Base-by-base conservation (phyloP, 2,888 invertebrate genomes). In the Heliothis peltigera region DNA sequence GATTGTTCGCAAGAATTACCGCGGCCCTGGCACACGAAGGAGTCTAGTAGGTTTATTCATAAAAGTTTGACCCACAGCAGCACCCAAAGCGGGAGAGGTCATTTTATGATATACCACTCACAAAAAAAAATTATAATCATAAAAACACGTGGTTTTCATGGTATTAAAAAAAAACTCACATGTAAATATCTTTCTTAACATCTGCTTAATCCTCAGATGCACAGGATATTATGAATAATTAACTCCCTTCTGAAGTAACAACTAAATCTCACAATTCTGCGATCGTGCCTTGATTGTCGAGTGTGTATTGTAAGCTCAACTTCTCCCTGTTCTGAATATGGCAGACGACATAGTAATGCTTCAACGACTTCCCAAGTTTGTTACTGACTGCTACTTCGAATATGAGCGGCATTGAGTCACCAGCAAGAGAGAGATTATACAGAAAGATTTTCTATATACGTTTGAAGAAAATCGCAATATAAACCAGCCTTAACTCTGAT, bases 401-500 rank as follows among this genome's bases (percentile, higher is more conserved):
- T 22, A 8, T 22, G 15, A 39, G 39, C n/a, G n/a, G 5, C n/a
- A n/a, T 39, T 39, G 39, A 39, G 5, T 39, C 39, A n/a, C n/a
- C 39, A 39, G 39, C n/a, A 32, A 39, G 39, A 39, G 39, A 5
- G 12, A 39, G 39, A 39, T n/a, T 32, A 32, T n/a, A 10, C 15
- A 39, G 39, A 39, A 10, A 39, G 12, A 39, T 35, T 35, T 12
- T 15, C 1, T 15, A 15, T 15, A n/a, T 25, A 25, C 25, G 6
- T 25, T 25, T n/a, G 15, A 39, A 39, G n/a, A 49, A 28, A 2
- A 4, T 32, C 7, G 1, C 19, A 58, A 42, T 63, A 19, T 56
- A 59, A 39, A 42, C 21, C 43, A 15, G 46, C 21, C 66, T 42
- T 72, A 46, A 71, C 48, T 12, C n/a, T 32, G 39, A 51, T 47